Evolutionary conservation across 1,140 invertebrate species (phyloP), one percentile per base, ranked within the genome.

Genomic region (Micrasema minimum): DNA sequence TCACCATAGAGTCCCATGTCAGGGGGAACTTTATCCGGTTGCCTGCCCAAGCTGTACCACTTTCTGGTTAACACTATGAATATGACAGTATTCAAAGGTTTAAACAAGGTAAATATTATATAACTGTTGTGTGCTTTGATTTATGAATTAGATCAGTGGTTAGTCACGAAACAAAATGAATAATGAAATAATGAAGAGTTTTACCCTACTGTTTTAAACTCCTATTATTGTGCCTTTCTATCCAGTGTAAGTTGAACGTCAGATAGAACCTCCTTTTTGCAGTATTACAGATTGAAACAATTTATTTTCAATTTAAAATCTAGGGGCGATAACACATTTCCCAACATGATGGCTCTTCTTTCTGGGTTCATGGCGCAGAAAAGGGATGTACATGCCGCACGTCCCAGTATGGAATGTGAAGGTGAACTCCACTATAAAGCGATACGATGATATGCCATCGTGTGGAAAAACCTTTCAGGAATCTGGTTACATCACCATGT

Each of bases 321-420:
- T 90, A 90, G 80, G 83, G 90, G 81, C 0, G 88, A 89, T 73
- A 91, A 91, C 72, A 91, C 90, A 0, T 91, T 88, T 74, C 89
- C 89, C 1, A 92, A 92, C 77, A 75, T 91, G 16, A 82, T 91
- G 0, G 83, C 89, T 0, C 77, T 89, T 0, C 77, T 91, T 0
- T 86, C 85, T 2, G 90, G 90, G 0, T 59, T 84, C 3, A 71
- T 71, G 61, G 65, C 41, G 4, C 61, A 71, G 64, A 50, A 20
- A 22, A 48, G 74, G 31, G 53, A 62, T 11, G 71, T n/a, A 73
- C 35, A 50, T 75, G 65, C 16, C 65, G 7, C 35, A 67, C n/a
- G 59, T 75, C 18, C 74, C 74, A 5, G 12, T 37, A 16, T 75
- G 71, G 74, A 51, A 45, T n/a, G 65, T 71, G 18, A 82, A 69